Conservation (phyloP, 1,140 invertebrate species). For the Drosophila simulans region DNA sequence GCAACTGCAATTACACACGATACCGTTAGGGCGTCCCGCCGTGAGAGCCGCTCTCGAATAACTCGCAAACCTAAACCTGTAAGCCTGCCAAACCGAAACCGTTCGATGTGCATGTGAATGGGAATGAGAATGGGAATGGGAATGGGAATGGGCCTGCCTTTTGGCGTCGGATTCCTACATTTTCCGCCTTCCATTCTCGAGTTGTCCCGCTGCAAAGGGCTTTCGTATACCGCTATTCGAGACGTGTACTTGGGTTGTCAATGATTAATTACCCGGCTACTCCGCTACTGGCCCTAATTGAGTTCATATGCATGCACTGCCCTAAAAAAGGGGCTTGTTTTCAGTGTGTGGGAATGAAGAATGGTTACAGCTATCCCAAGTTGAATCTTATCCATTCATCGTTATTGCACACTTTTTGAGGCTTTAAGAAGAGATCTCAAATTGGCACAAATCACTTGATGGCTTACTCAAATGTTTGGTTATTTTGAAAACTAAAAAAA, state of each 20-base stretch:
- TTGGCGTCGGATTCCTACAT: constrained; percentile 12
- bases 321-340: background rate
- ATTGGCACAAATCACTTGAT: too few species aligned
- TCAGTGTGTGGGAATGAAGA: background rate
- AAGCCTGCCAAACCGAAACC: constrained; percentile 50
- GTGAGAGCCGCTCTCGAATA: constrained; percentile 50
- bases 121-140: constrained; percentile 25
- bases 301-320: constrained; percentile 50
- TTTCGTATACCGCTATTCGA: constrained; percentile 40
- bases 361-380: background rate
- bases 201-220: constrained; percentile 33
- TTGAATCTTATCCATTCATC: too few species aligned
- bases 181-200: constrained; percentile 24
- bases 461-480: too few species aligned
- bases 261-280: constrained; percentile 63
- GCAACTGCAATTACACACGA: constrained; percentile 75
- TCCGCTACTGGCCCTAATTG: constrained; percentile 64
- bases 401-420: too few species aligned
- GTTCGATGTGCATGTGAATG: constrained; percentile 42
- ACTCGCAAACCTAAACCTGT: constrained; percentile 51
- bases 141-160: constrained; percentile 32
- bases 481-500: too few species aligned
- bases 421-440: too few species aligned
- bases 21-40: constrained; percentile 68
- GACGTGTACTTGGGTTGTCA: constrained; percentile 41